Percentiles rank a stretch among this genome's conserved stretches.
Evolutionary conservation across 1,140 invertebrate genomes (phyloP).

Genomic region (Himalopsyche phryganea): DNA sequence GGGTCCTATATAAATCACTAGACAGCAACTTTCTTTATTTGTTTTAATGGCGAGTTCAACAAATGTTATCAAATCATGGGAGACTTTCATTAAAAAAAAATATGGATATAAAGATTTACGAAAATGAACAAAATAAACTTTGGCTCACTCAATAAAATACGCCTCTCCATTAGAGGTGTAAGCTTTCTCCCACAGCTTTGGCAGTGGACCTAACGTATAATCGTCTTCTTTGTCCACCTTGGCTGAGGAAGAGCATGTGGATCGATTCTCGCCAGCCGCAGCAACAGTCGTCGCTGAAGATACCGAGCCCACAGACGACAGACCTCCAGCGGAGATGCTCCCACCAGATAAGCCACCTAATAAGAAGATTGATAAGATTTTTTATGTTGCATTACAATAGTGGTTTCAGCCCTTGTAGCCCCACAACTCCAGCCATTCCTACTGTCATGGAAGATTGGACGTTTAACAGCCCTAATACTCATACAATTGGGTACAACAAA

Average conservation of each 20-base stretch:
- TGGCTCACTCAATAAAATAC: conserved; percentile 98
- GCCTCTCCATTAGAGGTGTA: conserved; percentile 94
- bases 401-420: neutral
- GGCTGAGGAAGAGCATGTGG: conserved; percentile 11
- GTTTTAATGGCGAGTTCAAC: no score
- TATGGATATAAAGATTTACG: no score
- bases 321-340: conserved; percentile 3
- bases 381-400: neutral
- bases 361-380: neutral
- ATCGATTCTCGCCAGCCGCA: conserved; percentile 21
- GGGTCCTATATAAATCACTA: no score
- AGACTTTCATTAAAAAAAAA: no score
- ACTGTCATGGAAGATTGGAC: no score
- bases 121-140: no score
- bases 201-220: conserved; percentile 76
- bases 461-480: no score
- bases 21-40: no score
- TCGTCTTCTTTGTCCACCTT: conserved; percentile 44
- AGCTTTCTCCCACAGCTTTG: conserved; percentile 95
- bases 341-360: neutral
- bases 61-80: no score
- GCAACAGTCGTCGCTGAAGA: conserved; percentile 29
- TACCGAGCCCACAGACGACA: conserved; percentile 26
- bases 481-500: no score
- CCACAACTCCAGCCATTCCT: neutral